These are phyloP conservation scores for Paramormyrops kingsleyae DNA, from an alignment of 2,113 vertebrate genomes.

Conservation along the genomic window DNA sequence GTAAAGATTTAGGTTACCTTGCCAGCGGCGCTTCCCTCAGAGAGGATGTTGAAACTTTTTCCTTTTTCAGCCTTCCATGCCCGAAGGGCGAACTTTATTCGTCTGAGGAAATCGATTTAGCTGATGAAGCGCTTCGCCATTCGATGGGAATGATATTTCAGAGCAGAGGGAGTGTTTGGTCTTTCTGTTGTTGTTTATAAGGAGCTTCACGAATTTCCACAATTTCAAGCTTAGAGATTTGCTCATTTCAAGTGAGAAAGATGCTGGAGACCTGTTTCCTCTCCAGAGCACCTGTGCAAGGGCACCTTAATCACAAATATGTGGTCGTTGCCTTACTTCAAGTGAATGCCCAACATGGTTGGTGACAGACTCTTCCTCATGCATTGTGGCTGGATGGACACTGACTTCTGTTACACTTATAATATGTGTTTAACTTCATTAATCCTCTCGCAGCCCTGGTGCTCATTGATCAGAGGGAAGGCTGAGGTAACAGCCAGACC, in stretches of 20 bases:
- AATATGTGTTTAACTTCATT: not conserved
- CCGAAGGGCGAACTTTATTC: not conserved
- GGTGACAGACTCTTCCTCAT: not conserved
- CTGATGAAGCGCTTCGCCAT: not conserved
- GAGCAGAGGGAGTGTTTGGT: not conserved
- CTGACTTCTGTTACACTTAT: not conserved
- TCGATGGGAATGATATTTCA: not conserved
- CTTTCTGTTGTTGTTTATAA: not conserved
- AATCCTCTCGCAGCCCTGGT: not conserved
- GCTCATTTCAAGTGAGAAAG: not conserved
- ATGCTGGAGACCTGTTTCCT: not conserved
- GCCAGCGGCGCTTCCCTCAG: not conserved
- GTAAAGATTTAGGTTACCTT: not conserved
- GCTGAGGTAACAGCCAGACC: not conserved
- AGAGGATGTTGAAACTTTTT: not conserved
- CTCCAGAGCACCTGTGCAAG: not conserved
- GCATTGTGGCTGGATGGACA: not conserved
- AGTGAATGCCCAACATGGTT: not conserved
- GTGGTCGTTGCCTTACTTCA: not conserved
- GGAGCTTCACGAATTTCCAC: not conserved
- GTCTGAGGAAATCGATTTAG: constrained; percentile 3
- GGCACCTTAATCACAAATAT: not conserved
- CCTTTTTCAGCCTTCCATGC: not conserved
- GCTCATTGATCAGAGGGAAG: not conserved
- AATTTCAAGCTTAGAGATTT: not conserved